Evolutionary conservation across 1,140 invertebrate genomes (phyloP).

Genomic region (Protaetia brevitarsis): DNA sequence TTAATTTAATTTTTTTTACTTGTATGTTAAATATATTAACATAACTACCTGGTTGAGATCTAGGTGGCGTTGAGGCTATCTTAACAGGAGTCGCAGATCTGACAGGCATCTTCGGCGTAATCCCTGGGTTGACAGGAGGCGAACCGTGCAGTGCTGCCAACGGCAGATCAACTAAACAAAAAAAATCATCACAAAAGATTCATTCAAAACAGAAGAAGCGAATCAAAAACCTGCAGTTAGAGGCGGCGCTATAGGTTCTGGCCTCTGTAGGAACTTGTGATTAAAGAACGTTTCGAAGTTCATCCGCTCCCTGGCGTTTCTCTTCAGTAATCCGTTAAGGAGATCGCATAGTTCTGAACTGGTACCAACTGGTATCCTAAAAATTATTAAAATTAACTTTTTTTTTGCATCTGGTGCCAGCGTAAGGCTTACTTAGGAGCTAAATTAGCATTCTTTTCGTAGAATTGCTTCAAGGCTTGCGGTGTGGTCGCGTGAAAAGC

Average conservation of each 20-base stretch:
- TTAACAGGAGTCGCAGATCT: constrained; percentile 39
- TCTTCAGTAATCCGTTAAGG: constrained; percentile 79
- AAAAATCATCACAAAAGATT: background rate
- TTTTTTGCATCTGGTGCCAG: background rate
- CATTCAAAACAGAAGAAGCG: background rate
- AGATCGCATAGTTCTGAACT: constrained; percentile 86
- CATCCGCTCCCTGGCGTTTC: constrained; percentile 93
- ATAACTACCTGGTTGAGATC: constrained; percentile 38
- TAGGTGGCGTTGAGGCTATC: constrained; percentile 32
- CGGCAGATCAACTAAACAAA: constrained; percentile 36
- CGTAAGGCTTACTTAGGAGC: constrained; percentile 75
- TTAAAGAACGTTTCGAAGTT: constrained; percentile 93
- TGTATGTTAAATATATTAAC: background rate
- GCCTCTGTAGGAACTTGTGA: constrained; percentile 82
- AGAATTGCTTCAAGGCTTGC: constrained; percentile 95
- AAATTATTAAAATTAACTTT: constrained; percentile 31
- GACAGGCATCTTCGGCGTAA: constrained; percentile 17
- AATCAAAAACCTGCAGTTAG: constrained; percentile 40
- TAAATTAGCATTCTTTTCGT: constrained; percentile 95
- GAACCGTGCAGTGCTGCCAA: constrained; percentile 39
- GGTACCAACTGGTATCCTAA: constrained; percentile 88
- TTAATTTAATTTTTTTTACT: background rate
- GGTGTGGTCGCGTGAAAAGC: constrained; percentile 98
- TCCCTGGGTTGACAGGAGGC: constrained; percentile 28
- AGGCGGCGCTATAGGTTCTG: constrained; percentile 48